Percentiles rank a stretch among this genome's conserved stretches.
These are phyloP conservation scores for Linnaemya vulpina DNA, from an alignment of 2,888 invertebrate species.

Conservation along the genomic window DNA sequence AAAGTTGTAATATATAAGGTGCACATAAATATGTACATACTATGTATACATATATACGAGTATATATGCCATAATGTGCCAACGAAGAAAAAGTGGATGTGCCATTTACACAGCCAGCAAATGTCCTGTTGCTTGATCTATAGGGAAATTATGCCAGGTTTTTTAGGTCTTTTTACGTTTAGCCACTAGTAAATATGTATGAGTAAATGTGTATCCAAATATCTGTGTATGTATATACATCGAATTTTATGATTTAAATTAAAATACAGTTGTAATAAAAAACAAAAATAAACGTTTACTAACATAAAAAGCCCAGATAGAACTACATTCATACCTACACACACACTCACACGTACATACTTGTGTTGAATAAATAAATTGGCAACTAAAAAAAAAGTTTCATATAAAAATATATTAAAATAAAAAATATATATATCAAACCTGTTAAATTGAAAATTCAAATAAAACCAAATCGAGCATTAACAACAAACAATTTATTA, in stretches of 20 bases:
- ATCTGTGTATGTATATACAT: background rate
- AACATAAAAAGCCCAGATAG: slow-evolving; percentile 9
- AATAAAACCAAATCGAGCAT: slow-evolving; percentile 70
- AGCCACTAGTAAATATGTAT: background rate
- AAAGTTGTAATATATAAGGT: background rate
- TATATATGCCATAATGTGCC: background rate
- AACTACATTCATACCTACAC: background rate
- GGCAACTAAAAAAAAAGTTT: background rate
- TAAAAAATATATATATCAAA: slow-evolving; percentile 35
- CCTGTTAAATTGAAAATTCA: slow-evolving; percentile 70
- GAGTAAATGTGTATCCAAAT: no score
- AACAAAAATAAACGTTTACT: no score
- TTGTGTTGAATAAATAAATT: slow-evolving; percentile 26
- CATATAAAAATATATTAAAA: slow-evolving; percentile 43
- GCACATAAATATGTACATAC: background rate
- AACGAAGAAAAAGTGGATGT: background rate
- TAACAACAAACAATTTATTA: slow-evolving; percentile 62
- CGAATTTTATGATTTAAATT: slow-evolving; percentile 51
- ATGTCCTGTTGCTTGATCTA: slow-evolving; percentile 39
- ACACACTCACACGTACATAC: no score
- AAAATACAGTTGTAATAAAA: slow-evolving; percentile 40
- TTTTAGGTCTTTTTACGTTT: slow-evolving; percentile 2
- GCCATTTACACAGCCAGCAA: slow-evolving; percentile 27
- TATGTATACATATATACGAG: background rate
- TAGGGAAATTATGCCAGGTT: slow-evolving; percentile 39